Conservation (phyloP, 2,888 invertebrate genomes). For the Sphaerophoria taeniata region DNA sequence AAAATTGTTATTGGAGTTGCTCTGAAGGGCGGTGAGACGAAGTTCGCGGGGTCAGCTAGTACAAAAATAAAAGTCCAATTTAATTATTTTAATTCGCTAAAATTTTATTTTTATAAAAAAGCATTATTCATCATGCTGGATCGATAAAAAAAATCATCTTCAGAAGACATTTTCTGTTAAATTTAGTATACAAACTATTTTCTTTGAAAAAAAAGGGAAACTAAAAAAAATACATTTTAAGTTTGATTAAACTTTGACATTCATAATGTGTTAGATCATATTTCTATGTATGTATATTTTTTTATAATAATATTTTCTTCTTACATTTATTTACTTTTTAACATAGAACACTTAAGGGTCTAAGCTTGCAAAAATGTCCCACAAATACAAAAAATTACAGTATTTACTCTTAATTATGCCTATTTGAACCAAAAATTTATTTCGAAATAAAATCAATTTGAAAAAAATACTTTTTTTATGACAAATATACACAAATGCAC, state of each 20-base stretch:
- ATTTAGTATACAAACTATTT: constrained; percentile 4
- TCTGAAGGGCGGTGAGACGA: no score
- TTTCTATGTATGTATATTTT: not conserved
- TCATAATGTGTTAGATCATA: constrained; percentile 22
- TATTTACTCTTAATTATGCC: not conserved
- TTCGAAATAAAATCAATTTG: constrained; percentile 26
- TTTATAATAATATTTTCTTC: constrained; percentile 4
- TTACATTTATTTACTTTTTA: not conserved
- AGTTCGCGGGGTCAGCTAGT: no score
- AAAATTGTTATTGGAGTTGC: no score
- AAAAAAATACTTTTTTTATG: constrained; percentile 37
- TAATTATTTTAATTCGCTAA: not conserved
- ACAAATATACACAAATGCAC: constrained; percentile 62
- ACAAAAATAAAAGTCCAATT: no score
- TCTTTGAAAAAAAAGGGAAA: not conserved
- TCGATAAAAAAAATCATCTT: constrained; percentile 23
- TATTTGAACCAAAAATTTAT: constrained; percentile 21
- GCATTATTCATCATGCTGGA: constrained; percentile 21
- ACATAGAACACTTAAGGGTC: not conserved
- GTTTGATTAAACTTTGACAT: constrained; percentile 48
- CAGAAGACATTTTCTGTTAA: constrained; percentile 28
- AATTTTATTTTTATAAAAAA: constrained; percentile 32
- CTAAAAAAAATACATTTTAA: constrained; percentile 47
- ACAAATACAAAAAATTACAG: constrained; percentile 1
- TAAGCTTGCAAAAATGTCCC: constrained; percentile 4